Percentiles rank a stretch among this genome's conserved stretches.
Conservation (phyloP, 2,888 invertebrate species). For the Lamellibrachia columna region DNA sequence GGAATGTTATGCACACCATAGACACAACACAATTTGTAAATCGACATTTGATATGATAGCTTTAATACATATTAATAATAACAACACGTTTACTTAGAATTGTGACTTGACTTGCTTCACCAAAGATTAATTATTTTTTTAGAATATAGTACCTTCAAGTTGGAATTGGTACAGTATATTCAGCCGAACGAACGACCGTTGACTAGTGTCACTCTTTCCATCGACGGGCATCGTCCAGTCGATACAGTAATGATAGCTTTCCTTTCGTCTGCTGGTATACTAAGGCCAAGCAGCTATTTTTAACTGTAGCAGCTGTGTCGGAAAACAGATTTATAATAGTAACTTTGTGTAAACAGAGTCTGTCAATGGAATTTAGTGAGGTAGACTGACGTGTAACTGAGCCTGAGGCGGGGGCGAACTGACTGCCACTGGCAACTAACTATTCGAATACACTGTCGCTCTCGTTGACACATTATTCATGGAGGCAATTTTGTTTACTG, state of each 20-base stretch:
- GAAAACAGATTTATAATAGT: not conserved
- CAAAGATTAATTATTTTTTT: too few species aligned
- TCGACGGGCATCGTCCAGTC: not conserved
- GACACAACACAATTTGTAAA: too few species aligned
- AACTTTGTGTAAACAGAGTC: not conserved
- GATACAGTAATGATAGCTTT: not conserved
- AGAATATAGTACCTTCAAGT: too few species aligned
- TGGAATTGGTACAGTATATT: too few species aligned
- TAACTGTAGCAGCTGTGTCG: not conserved
- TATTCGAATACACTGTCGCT: not conserved
- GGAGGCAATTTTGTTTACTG: slow-evolving; percentile 4
- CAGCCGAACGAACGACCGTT: too few species aligned
- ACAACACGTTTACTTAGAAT: too few species aligned
- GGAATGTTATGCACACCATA: not conserved
- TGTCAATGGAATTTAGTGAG: not conserved
- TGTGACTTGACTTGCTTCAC: too few species aligned
- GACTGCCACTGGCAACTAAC: not conserved
- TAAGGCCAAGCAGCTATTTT: not conserved
- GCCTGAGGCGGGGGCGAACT: not conserved
- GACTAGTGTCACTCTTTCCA: too few species aligned
- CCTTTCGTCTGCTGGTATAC: not conserved
- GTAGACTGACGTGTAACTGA: not conserved
- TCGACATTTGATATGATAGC: too few species aligned
- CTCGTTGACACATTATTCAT: not conserved
- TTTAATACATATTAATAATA: too few species aligned